These are phyloP conservation scores for Conus canariensis DNA, from an alignment of 2,888 invertebrate species.

Conservation along the genomic window DNA sequence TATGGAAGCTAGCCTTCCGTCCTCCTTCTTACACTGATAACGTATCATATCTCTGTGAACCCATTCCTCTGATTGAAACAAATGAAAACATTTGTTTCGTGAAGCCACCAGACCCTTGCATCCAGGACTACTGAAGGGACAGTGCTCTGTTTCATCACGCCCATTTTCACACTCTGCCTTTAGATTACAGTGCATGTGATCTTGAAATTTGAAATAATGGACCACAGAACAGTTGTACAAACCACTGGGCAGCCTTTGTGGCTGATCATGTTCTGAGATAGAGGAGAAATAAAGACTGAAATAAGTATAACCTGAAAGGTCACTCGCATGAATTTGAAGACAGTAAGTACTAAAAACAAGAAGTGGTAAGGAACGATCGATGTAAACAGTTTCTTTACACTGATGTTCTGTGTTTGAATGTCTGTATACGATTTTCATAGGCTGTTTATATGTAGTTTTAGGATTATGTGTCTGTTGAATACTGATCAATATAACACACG, in stretches of 20 bases:
- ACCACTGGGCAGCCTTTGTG: neutral
- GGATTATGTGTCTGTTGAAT: neutral
- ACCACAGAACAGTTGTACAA: conserved; percentile 24
- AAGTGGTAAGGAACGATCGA: neutral
- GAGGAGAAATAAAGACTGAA: neutral
- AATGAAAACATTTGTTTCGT: neutral
- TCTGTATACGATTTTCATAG: neutral
- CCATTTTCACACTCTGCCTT: conserved; percentile 22
- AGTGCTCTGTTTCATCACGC: conserved; percentile 14
- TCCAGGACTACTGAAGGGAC: conserved; percentile 16
- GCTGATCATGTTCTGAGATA: neutral
- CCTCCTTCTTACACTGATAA: neutral
- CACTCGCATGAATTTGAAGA: neutral
- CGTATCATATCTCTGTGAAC: neutral
- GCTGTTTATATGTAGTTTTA: neutral
- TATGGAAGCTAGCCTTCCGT: neutral
- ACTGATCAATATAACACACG: neutral
- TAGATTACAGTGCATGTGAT: conserved; percentile 32
- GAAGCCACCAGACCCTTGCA: conserved; percentile 24
- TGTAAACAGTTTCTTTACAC: neutral
- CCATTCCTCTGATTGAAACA: too few species aligned
- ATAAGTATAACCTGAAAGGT: neutral
- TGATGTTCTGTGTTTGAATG: neutral
- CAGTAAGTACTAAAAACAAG: neutral
- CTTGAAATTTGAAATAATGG: neutral